Base-by-base conservation (phyloP, 2,888 invertebrate genomes). In the Aromia moschata region DNA sequence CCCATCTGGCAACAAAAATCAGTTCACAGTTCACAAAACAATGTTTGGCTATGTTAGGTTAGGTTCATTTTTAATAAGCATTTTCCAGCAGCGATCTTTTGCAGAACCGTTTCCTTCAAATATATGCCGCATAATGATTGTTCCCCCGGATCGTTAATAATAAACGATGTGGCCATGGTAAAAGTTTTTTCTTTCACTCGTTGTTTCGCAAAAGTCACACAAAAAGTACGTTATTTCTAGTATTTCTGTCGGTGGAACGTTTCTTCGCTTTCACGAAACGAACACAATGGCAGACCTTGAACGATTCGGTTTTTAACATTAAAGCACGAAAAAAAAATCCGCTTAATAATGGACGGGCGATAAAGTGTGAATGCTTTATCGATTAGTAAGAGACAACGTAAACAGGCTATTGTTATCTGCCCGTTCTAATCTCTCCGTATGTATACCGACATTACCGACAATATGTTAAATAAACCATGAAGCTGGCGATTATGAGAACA, bases 271-370 rank as follows among this genome's bases (percentile, higher is more conserved):
- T 33, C 46, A 11, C 12, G 16, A 17, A 17, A 47, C n/a, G 1
- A 18, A 4, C 16, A 47, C 47, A 47, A 47, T 47, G 14, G 18
- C 5, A 17, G 18, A 20, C 47, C 47, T 47, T 47, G 47, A 20
- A 47, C 16, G 2, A 37, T 16, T 47, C 37, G 31, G 37, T 36
- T 47, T 36, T 17, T 47, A 36, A 12, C 16, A 36, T 16, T 47
- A 36, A 18, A 18, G 33, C 31, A 17, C 4, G 36, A 12, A 12
- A 36, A 47, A 47, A 47, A 47, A n/a, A 33, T 36, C 47, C 37
- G 16, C 16, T 37, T 20, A 16, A 17, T 47, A 36, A 37, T 37
- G n/a, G 10, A 18, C 33, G 37, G 47, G 47, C 20, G 20, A 18
- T 17, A 36, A 11, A 36, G 12, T 16, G 47, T 36, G 18, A 17